These are phyloP conservation scores for Anabas testudineus DNA, from an alignment of 2,797 vertebrate species.

Conservation along the genomic window DNA sequence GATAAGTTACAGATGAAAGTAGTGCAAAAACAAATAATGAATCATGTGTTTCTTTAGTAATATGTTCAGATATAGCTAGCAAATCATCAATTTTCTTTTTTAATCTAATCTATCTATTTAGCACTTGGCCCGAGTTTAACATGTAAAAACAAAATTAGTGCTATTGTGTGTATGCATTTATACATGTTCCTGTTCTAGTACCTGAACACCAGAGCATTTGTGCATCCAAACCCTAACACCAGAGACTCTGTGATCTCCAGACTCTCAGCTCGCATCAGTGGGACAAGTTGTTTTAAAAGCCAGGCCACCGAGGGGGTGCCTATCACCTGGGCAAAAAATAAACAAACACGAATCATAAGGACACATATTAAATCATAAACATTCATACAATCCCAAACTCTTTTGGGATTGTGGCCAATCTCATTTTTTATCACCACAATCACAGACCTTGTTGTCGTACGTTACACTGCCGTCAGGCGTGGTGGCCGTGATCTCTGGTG, in stretches of 20 bases:
- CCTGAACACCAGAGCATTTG: constrained; percentile 98
- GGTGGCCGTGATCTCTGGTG: constrained; percentile 96
- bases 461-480: constrained; percentile 96
- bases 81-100: constrained; percentile 12
- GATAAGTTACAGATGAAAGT: constrained; percentile 22
- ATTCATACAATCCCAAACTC: neutral
- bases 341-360: constrained; percentile 15
- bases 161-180: neutral
- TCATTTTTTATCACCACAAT: neutral
- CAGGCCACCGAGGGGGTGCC: constrained; percentile 97
- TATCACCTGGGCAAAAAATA: constrained; percentile 87
- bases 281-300: constrained; percentile 96
- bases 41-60: constrained; percentile 12
- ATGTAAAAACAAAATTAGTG: constrained; percentile 5
- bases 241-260: constrained; percentile 98
- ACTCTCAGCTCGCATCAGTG: constrained; percentile 98
- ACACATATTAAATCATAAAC: neutral
- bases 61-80: constrained; percentile 26
- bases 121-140: neutral
- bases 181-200: constrained; percentile 57
- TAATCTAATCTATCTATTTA: constrained; percentile 12
- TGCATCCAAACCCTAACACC: constrained; percentile 97
- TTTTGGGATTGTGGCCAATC: no score
- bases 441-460: constrained; percentile 92
- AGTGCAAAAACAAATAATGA: constrained; percentile 25